Conservation (phyloP, 1,140 invertebrate species). For the Zaprionus africanus region DNA sequence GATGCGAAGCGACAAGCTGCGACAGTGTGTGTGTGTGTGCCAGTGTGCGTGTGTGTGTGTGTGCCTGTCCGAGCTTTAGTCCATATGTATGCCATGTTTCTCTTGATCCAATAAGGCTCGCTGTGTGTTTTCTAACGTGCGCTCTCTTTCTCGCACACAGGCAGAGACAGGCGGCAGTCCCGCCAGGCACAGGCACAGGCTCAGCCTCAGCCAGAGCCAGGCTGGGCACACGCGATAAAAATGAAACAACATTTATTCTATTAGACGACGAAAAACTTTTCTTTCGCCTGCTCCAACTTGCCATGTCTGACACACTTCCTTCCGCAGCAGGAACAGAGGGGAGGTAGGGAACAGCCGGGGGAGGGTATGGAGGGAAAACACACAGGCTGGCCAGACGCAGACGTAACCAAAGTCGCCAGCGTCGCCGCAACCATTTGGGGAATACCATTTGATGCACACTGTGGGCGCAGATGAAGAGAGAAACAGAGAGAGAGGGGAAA, state of each 20-base stretch:
- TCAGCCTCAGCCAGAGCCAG: too few relatives aligned
- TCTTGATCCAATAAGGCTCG: conserved; percentile 61
- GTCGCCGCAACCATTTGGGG: background rate
- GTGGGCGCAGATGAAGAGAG: background rate
- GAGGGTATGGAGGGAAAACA: too few relatives aligned
- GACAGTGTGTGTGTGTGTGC: background rate
- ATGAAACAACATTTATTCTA: conserved; percentile 58
- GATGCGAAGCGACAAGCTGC: conserved; percentile 31
- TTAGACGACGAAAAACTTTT: conserved; percentile 44
- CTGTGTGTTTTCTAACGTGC: conserved; percentile 28
- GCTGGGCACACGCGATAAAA: conserved; percentile 17
- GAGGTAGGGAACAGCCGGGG: too few relatives aligned
- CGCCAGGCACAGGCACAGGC: too few relatives aligned
- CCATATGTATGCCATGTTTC: conserved; percentile 54
- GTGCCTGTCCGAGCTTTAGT: conserved; percentile 6
- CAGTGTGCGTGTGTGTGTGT: background rate
- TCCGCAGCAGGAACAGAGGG: background rate
- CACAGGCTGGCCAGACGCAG: background rate
- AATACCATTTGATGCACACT: background rate
- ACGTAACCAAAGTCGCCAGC: background rate
- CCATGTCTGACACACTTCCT: conserved; percentile 64
- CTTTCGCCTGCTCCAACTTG: conserved; percentile 18
- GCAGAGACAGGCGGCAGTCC: too few relatives aligned
- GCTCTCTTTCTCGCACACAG: conserved; percentile 14
- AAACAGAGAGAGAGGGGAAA: background rate